phyloP scores from a whole-genome alignment of 1,140 invertebrate species.

The Bombus huntii region DNA sequence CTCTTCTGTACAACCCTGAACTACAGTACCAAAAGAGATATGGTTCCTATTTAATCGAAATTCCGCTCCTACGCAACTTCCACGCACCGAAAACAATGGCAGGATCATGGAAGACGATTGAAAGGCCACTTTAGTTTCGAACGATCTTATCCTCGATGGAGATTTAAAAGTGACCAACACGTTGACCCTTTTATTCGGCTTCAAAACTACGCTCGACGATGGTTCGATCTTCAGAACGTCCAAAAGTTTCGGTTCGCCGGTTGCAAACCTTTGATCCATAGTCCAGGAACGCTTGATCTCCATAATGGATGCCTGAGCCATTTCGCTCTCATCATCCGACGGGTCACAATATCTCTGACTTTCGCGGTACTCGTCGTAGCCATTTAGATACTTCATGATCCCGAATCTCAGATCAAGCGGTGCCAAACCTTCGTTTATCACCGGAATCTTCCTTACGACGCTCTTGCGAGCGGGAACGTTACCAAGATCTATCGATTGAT shows the following conservation, averaged over 20 bases:
- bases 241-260: slow-evolving; percentile 32
- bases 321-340: neutral
- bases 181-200: slow-evolving; percentile 65
- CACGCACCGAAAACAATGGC: slow-evolving; percentile 74
- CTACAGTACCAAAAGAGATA: slow-evolving; percentile 74
- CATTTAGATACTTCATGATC: slow-evolving; percentile 49
- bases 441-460: slow-evolving; percentile 65
- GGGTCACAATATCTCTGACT: neutral
- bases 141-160: slow-evolving; percentile 61
- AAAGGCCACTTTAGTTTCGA: slow-evolving; percentile 69
- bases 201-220: slow-evolving; percentile 57
- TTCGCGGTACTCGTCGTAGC: slow-evolving; percentile 10
- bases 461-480: slow-evolving; percentile 67
- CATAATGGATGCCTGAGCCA: slow-evolving; percentile 8
- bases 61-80: slow-evolving; percentile 71
- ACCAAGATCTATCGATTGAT: slow-evolving; percentile 79
- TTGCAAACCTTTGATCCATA: neutral
- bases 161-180: slow-evolving; percentile 74
- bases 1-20: slow-evolving; percentile 65
- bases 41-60: slow-evolving; percentile 73
- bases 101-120: slow-evolving; percentile 51
- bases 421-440: slow-evolving; percentile 76
- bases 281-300: slow-evolving; percentile 52
- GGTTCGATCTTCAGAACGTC: slow-evolving; percentile 69
- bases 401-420: slow-evolving; percentile 69